phyloP scores from a whole-genome alignment of 2,797 vertebrate genomes.

The Apogon talboti region DNA sequence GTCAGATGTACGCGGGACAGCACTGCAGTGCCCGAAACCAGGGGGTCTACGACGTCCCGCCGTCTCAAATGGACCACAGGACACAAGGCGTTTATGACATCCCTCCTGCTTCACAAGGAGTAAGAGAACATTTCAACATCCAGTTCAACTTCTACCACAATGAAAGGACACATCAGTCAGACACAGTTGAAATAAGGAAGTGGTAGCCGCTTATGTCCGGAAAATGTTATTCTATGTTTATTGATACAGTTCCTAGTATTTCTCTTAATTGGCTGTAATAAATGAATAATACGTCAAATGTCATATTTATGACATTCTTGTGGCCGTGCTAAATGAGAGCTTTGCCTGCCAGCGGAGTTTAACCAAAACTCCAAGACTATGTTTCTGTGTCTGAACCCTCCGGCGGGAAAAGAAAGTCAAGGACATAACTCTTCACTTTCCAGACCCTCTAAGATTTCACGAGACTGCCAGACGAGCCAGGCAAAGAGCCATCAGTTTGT shows the following conservation, averaged over 20 bases:
- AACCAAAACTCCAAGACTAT: slow-evolving; percentile 57
- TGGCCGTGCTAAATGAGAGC: slow-evolving; percentile 68
- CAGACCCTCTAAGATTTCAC: slow-evolving; percentile 71
- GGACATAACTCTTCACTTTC: slow-evolving; percentile 67
- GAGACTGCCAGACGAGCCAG: slow-evolving; percentile 49
- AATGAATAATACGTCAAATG: slow-evolving; percentile 62
- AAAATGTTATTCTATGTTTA: slow-evolving; percentile 41
- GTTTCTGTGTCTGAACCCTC: slow-evolving; percentile 58
- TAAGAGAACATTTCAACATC: slow-evolving; percentile 71
- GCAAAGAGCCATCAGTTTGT: slow-evolving; percentile 66
- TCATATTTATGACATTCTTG: slow-evolving; percentile 69
- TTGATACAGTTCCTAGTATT: slow-evolving; percentile 56
- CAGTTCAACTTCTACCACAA: slow-evolving; percentile 3
- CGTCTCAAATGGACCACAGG: slow-evolving; percentile 69
- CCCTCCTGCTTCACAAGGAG: slow-evolving; percentile 86
- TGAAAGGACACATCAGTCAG: slow-evolving; percentile 25
- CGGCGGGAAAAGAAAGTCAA: slow-evolving; percentile 49
- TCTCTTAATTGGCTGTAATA: slow-evolving; percentile 65
- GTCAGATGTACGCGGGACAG: slow-evolving; percentile 78
- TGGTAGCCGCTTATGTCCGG: slow-evolving; percentile 17
- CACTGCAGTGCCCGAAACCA: slow-evolving; percentile 80
- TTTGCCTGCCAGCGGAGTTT: slow-evolving; percentile 72
- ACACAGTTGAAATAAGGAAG: slow-evolving; percentile 44
- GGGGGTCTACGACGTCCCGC: slow-evolving; percentile 85
- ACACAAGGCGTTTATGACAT: slow-evolving; percentile 84